These are phyloP conservation scores for Coranthus polyacanthus DNA, from an alignment of 2,797 vertebrate species.

Conservation along the genomic window DNA sequence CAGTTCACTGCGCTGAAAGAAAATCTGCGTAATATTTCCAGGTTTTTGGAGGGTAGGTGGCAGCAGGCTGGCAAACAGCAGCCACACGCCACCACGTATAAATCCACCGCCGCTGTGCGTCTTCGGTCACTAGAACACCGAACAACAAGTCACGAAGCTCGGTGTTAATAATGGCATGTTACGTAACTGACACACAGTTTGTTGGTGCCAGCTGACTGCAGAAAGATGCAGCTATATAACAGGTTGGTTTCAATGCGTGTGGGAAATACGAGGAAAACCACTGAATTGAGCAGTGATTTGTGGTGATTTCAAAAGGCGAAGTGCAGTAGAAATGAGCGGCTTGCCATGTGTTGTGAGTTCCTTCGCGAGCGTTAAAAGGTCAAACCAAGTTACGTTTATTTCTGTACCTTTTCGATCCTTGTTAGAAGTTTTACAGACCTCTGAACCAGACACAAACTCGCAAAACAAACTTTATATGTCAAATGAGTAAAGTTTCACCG, in stretches of 20 bases:
- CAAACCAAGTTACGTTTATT: background rate
- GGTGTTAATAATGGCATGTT: constrained; percentile 1
- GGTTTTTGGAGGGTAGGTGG: background rate
- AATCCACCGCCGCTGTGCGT: background rate
- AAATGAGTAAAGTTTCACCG: background rate
- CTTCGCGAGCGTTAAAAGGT: background rate
- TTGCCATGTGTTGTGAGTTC: background rate
- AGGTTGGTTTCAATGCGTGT: background rate
- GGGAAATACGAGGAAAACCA: background rate
- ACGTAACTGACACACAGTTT: constrained; percentile 1
- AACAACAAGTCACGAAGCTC: background rate
- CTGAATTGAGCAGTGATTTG: background rate
- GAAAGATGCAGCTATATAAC: background rate
- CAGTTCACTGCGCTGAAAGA: background rate
- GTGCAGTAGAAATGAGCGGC: background rate
- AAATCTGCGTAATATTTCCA: constrained; percentile 20
- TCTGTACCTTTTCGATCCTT: background rate
- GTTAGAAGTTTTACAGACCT: background rate
- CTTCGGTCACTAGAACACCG: background rate
- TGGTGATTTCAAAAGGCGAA: background rate
- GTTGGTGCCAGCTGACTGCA: background rate
- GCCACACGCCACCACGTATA: background rate
- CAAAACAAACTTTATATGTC: constrained; percentile 13
- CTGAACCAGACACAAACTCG: background rate
- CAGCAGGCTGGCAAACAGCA: background rate